Evolutionary conservation across 2,888 invertebrate genomes (phyloP), one percentile per base, ranked within the genome.

Genomic region (Ophion obscuratus): DNA sequence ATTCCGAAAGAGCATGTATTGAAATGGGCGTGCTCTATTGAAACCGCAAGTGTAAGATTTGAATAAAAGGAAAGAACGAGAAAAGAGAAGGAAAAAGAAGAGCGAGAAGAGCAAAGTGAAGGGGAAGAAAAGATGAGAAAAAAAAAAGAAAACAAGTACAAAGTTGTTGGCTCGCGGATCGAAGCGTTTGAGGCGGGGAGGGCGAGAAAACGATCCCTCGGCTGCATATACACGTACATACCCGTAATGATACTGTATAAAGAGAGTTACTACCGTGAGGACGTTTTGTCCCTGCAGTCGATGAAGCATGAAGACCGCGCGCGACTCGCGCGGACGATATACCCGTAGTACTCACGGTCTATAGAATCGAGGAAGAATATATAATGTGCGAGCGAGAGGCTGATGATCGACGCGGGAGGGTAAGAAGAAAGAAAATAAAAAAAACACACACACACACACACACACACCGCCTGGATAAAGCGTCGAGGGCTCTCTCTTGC

Each of bases 331-430:
- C 73, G 31, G 47, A 20, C 31, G 59, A 77, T 53, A 17, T 57
- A 14, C 57, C 1, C 57, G 57, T 57, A 7, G 20, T 6, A 24
- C 61, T n/a, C 24, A 5, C 61, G 61, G 44, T 70, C 76, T 66
- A 71, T 67, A 66, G 74, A 82, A 76, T 75, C 82, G 82, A 82
- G 79, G 68, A 79, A 78, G 53, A 85, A 77, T 81, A 62, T 62
- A 80, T 27, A 70, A 24, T 2, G 57, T n/a, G 27, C 17, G 24
- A 10, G 47, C 27, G 31, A 17, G 47, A 53, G 47, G 64, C 31
- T 47, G 73, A 73, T n/a, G 70, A 76, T 75, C 24, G 57, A 24
- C 36, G 66, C 53, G 67, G 53, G 67, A 77, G 73, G 61, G 67
- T 66, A 57, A 68, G 47, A 67, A 40, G 53, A 70, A 70, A 78